Evolutionary conservation across 2,113 vertebrate species (phyloP).

Genomic region (Centrocercus urophasianus): DNA sequence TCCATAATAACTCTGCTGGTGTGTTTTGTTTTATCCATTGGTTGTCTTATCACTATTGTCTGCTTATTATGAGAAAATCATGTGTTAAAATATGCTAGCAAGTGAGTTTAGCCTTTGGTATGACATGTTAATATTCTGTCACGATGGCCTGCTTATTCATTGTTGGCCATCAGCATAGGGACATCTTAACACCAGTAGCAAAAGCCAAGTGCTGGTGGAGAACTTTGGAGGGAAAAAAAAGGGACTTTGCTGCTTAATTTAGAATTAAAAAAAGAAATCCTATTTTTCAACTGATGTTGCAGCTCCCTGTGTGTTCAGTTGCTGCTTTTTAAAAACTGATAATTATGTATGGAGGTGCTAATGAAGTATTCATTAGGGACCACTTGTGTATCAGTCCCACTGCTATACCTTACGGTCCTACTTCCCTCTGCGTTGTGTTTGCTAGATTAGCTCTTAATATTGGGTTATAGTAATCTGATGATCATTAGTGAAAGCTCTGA

Average conservation of each 20-base stretch:
- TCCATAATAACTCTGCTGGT: not conserved
- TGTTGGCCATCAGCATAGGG: not conserved
- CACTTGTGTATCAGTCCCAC: no score
- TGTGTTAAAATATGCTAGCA: not conserved
- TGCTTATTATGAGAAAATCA: not conserved
- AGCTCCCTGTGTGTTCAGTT: not conserved
- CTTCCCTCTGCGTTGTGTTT: accelerated
- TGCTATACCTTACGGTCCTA: not conserved
- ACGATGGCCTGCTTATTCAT: not conserved
- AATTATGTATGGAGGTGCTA: not conserved
- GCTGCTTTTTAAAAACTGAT: not conserved
- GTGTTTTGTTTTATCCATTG: not conserved
- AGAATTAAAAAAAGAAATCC: not conserved
- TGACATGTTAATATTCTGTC: not conserved
- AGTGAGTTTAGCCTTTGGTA: not conserved
- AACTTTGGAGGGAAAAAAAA: not conserved
- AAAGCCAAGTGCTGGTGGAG: not conserved
- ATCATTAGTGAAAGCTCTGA: not conserved
- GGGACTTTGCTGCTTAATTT: not conserved
- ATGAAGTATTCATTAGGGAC: not conserved
- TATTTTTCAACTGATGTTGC: not conserved
- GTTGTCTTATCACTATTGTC: not conserved
- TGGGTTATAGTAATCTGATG: not conserved
- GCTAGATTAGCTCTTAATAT: not conserved
- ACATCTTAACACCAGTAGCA: not conserved